A percentile compares a stretch with the other conserved stretches of the same genome.
Evolutionary conservation across 2,797 vertebrate species (phyloP).

Genomic region (Ctenosaura bakeri): DNA sequence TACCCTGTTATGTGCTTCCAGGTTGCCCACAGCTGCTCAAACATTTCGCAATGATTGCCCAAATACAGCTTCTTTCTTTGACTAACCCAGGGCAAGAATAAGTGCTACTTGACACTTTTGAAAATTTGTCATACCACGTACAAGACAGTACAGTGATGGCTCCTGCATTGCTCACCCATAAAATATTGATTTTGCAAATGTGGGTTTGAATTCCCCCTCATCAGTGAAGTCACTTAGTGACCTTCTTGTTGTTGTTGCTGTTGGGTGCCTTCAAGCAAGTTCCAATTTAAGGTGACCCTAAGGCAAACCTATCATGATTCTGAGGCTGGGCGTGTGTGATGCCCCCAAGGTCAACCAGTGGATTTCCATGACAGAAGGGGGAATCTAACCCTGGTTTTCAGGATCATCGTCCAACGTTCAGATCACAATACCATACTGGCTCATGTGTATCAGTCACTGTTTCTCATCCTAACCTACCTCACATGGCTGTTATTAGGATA

Average conservation of each 20-base stretch:
- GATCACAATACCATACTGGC: no score
- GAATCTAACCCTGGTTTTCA: no score
- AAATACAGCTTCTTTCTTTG: background rate
- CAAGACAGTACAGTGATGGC: background rate
- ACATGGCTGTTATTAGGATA: background rate
- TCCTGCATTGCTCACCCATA: no score
- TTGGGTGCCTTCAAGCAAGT: no score
- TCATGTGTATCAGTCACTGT: background rate
- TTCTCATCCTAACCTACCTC: background rate
- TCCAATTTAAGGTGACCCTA: no score
- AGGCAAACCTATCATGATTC: no score
- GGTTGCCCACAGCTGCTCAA: background rate
- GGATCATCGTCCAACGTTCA: no score
- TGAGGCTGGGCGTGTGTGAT: no score
- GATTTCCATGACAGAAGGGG: no score
- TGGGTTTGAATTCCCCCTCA: background rate
- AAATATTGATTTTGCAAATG: background rate
- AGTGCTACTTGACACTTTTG: background rate
- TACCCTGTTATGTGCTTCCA: background rate
- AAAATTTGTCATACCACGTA: background rate
- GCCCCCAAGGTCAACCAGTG: no score
- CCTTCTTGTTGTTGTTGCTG: no score
- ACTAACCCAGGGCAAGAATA: background rate
- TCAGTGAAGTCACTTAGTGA: background rate
- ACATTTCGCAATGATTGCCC: background rate